Percentiles rank a stretch among this genome's conserved stretches.
These are phyloP conservation scores for Lasioglossum marginatum DNA, from an alignment of 2,888 invertebrate genomes.

Conservation along the genomic window DNA sequence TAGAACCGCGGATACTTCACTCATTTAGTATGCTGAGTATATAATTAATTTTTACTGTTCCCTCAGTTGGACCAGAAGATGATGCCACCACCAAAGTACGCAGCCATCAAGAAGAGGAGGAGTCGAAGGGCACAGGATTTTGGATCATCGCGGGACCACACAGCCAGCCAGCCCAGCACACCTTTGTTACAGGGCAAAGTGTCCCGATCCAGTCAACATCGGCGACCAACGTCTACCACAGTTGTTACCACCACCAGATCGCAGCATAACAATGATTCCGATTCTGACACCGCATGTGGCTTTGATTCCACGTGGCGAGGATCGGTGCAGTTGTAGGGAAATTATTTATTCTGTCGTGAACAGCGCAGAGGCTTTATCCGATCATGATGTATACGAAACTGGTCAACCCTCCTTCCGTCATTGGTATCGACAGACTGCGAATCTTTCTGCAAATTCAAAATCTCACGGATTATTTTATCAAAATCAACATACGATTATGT, in stretches of 20 bases:
- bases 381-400: conserved; percentile 23
- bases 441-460: background rate
- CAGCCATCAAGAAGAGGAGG: conserved; percentile 89
- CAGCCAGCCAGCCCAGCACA: conserved; percentile 78
- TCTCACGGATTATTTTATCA: background rate
- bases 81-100: conserved; percentile 92
- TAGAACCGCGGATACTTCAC: too few relatives aligned
- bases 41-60: background rate
- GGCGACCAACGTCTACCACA: conserved; percentile 82
- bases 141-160: conserved; percentile 76
- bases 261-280: conserved; percentile 88
- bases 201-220: conserved; percentile 67
- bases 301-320: conserved; percentile 91
- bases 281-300: conserved; percentile 95
- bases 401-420: conserved; percentile 22
- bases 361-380: conserved; percentile 24
- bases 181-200: conserved; percentile 77
- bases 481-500: background rate
- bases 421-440: too few relatives aligned
- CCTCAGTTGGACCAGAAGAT: conserved; percentile 84
- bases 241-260: conserved; percentile 77
- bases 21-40: too few relatives aligned
- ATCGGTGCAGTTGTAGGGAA: conserved; percentile 77
- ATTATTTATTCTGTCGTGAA: background rate
- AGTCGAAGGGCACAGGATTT: conserved; percentile 87